A percentile compares a stretch with the other conserved stretches of the same genome.
phyloP scores from a whole-genome alignment of 2,888 invertebrate genomes.

The Drosophila kanekoi region DNA sequence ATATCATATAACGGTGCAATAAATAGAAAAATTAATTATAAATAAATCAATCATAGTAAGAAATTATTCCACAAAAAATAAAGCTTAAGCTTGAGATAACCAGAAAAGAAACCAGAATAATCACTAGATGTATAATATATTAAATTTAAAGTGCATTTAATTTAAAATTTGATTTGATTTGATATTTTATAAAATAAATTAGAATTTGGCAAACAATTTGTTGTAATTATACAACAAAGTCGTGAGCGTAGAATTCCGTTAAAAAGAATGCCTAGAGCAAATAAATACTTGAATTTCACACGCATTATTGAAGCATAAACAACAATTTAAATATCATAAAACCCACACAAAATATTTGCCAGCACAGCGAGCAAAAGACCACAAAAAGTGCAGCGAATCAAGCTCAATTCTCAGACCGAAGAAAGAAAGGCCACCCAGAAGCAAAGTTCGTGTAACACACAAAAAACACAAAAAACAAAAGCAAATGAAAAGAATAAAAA shows the following conservation, averaged over 20 bases:
- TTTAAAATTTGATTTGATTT: too few species aligned
- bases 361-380: background rate
- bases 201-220: too few species aligned
- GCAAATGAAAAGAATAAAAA: constrained; percentile 39
- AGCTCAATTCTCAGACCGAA: constrained; percentile 11
- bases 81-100: too few species aligned
- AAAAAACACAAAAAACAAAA: constrained; percentile 27
- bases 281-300: background rate
- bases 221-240: too few species aligned
- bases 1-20: constrained; percentile 8
- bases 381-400: constrained; percentile 48
- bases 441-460: constrained; percentile 37
- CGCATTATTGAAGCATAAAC: background rate
- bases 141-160: too few species aligned
- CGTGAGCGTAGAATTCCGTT: too few species aligned
- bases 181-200: too few species aligned
- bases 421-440: constrained; percentile 66
- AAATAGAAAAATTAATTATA: background rate
- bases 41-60: background rate
- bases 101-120: too few species aligned
- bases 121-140: too few species aligned
- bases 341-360: constrained; percentile 3
- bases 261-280: too few species aligned
- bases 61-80: background rate
- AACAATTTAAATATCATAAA: constrained; percentile 5